Base-by-base conservation (phyloP, 2,113 vertebrate genomes). In the Calidris pygmaea region DNA sequence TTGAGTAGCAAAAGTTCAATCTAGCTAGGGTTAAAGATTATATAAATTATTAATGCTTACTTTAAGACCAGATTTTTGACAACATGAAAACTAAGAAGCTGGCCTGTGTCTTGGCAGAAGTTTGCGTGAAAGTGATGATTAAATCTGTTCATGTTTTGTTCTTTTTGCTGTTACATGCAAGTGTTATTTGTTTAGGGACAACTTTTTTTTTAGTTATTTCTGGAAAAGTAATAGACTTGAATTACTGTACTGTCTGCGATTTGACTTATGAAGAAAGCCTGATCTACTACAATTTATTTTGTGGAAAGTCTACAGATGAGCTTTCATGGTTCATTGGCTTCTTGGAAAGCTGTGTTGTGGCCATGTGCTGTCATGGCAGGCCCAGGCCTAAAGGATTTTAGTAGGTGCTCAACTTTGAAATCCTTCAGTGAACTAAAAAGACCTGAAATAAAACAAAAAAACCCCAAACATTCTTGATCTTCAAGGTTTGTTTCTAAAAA, bases 291-390 rank as follows among this genome's bases (percentile, higher is more conserved):
- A 14, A 1, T 81, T 85, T 79, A 48, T 89, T 90, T 85, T 74
- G 52, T 80, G 72, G 85, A 32, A 93, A 76, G 84, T 20, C 72
- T 80, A 78, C 55, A 77, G 85, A 74, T 86, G 87, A 88, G 30
- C 56, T 78, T 86, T 90, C 52, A 50, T 41, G 82, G 55, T 90
- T 94, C n/a, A 2, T 58, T 91, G 92, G 72, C 75, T 96, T 95
- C 72, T 71, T 96, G 92, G 92, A 93, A 87, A 89, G 93, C 63
- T 83, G 43, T 15, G 16, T 35, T 50, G 41, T 91, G 83, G 63
- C 90, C 37, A 2, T 55, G 93, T 90, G 76, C 67, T 85, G 76
- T 43, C 72, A 19, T 43, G 7, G 1, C 71, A 58, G 58, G 60
- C 45, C 35, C 56, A 53, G 75, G 45, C 72, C 79, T 53, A 8